A percentile compares a stretch with the other conserved stretches of the same genome.
Evolutionary conservation across 2,797 vertebrate species (phyloP).

Genomic region (Clamator glandarius): DNA sequence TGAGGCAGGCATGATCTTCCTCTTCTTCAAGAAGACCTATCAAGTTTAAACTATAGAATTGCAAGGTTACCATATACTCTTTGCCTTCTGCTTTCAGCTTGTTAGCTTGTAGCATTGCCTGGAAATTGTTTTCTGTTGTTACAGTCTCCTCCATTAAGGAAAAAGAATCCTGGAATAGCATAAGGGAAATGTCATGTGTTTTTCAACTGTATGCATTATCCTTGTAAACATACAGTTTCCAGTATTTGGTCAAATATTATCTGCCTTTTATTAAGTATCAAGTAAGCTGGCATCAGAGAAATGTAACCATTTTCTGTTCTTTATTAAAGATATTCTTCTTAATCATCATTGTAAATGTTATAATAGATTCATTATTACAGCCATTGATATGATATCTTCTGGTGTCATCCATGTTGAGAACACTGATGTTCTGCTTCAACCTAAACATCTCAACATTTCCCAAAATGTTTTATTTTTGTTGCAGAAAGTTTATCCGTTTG

Average conservation of each 20-base stretch:
- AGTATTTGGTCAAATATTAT: not conserved
- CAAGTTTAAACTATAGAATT: not conserved
- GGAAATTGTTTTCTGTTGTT: not conserved
- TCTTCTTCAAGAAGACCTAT: not conserved
- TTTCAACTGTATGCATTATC: not conserved
- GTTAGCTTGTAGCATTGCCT: not conserved
- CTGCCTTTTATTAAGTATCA: not conserved
- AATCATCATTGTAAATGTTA: not conserved
- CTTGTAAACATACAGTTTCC: not conserved
- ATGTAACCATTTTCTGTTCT: not conserved
- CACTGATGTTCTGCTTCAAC: not conserved
- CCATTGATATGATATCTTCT: not conserved
- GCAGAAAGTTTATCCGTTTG: not conserved
- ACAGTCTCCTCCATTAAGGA: not conserved
- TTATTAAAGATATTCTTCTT: not conserved
- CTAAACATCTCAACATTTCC: not conserved
- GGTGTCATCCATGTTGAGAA: not conserved
- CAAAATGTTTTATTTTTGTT: not conserved
- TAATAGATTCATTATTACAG: not conserved
- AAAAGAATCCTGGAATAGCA: not conserved
- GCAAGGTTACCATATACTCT: not conserved
- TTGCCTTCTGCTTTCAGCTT: not conserved
- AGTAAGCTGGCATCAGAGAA: not conserved
- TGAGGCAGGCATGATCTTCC: not conserved
- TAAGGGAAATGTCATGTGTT: not conserved